Percentiles rank a stretch among this genome's conserved stretches.
phyloP scores from a whole-genome alignment of 2,888 invertebrate genomes.

The Pharmacophagus antenor region DNA sequence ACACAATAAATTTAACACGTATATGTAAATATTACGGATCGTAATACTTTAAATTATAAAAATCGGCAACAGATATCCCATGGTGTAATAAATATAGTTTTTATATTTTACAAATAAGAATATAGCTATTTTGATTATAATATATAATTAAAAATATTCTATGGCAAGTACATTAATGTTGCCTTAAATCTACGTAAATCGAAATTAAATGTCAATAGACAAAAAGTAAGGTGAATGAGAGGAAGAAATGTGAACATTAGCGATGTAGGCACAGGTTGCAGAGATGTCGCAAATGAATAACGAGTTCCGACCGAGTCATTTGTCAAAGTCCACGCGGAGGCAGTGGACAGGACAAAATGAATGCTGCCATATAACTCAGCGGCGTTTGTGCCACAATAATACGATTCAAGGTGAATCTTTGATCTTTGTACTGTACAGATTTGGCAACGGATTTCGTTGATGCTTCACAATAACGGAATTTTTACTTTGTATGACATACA shows the following conservation, averaged over 20 bases:
- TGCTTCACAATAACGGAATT: not conserved
- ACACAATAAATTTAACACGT: too few species aligned
- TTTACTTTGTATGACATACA: too few species aligned
- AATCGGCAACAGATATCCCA: too few species aligned
- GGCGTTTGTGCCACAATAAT: slow-evolving; percentile 15
- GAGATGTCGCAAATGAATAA: slow-evolving; percentile 72
- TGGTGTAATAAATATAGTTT: too few species aligned
- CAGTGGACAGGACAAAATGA: slow-evolving; percentile 54
- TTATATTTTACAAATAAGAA: not conserved
- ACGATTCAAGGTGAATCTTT: slow-evolving; percentile 11
- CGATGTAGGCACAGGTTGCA: slow-evolving; percentile 56
- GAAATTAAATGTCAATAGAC: slow-evolving; percentile 8
- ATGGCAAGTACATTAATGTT: not conserved
- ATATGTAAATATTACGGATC: too few species aligned
- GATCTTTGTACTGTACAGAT: slow-evolving; percentile 3
- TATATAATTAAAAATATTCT: too few species aligned
- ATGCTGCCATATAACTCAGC: slow-evolving; percentile 36
- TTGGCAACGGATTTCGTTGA: not conserved
- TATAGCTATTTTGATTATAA: not conserved
- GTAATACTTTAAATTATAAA: too few species aligned
- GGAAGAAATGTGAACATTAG: slow-evolving; percentile 44
- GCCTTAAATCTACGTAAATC: not conserved
- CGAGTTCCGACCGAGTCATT: slow-evolving; percentile 68
- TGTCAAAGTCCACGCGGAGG: slow-evolving; percentile 66
- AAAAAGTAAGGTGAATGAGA: slow-evolving; percentile 40